Percentiles rank a stretch among this genome's conserved stretches.
phyloP scores from a whole-genome alignment of 2,888 invertebrate species.

The Stenodema calcarata region DNA sequence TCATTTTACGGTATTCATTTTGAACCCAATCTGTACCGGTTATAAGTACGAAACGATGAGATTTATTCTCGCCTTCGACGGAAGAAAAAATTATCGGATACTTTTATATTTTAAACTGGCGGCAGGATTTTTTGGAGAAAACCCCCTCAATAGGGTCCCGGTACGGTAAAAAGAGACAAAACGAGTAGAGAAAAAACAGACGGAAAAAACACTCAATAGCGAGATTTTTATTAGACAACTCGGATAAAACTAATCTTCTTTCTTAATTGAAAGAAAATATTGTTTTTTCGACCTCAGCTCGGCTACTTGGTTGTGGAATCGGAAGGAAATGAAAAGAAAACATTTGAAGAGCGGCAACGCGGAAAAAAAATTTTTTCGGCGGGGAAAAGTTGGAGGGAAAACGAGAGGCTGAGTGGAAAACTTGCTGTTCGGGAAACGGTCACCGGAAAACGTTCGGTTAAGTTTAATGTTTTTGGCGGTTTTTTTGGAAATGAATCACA shows the following conservation, averaged over 20 bases:
- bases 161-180: neutral
- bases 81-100: too few relatives aligned
- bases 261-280: constrained; percentile 47
- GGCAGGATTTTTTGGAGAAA: too few relatives aligned
- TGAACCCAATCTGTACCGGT: too few relatives aligned
- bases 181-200: too few relatives aligned
- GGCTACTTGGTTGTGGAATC: neutral
- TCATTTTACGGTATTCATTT: too few relatives aligned
- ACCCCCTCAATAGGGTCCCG: too few relatives aligned
- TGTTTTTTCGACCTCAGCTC: constrained; percentile 21
- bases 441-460: too few relatives aligned
- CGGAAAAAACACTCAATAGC: neutral
- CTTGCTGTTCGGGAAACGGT: neutral
- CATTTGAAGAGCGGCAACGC: constrained; percentile 40
- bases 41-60: too few relatives aligned
- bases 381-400: neutral
- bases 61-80: too few relatives aligned
- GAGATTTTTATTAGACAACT: neutral
- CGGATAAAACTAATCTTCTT: constrained; percentile 46
- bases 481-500: too few relatives aligned
- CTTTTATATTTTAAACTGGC: too few relatives aligned
- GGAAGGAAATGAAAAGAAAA: constrained; percentile 43
- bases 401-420: neutral
- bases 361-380: constrained; percentile 25
- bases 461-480: too few relatives aligned